phyloP scores from a whole-genome alignment of 2,888 invertebrate genomes.

The Drosophila flavopinicola region DNA sequence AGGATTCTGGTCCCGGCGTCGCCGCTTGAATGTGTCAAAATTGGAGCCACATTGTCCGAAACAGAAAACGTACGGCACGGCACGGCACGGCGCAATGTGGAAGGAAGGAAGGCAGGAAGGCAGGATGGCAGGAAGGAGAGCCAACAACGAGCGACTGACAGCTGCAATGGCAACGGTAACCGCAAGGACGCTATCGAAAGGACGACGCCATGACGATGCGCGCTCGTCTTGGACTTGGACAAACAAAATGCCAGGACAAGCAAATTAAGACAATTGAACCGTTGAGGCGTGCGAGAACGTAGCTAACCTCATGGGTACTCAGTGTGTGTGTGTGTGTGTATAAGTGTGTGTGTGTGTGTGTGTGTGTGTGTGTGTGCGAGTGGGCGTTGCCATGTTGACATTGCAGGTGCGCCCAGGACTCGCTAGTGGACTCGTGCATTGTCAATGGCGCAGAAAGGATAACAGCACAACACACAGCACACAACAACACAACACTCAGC shows the following conservation, averaged over 20 bases:
- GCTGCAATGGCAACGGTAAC: constrained; percentile 70
- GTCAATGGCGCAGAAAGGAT: constrained; percentile 79
- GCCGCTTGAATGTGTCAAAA: constrained; percentile 83
- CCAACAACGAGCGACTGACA: constrained; percentile 42
- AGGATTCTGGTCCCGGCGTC: constrained; percentile 42
- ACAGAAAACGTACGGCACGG: constrained; percentile 72
- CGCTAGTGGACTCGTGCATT: constrained; percentile 56
- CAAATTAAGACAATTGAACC: constrained; percentile 81
- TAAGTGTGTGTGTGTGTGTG: constrained; percentile 25
- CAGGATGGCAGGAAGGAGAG: too few relatives aligned
- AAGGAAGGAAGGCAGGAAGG: constrained; percentile 31
- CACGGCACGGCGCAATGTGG: constrained; percentile 36
- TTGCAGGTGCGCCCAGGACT: constrained; percentile 73
- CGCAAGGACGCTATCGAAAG: constrained; percentile 48
- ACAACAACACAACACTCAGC: constrained; percentile 10
- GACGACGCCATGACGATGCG: constrained; percentile 33
- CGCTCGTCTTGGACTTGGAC: constrained; percentile 62
- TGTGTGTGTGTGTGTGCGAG: constrained; percentile 23
- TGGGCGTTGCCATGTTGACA: constrained; percentile 76
- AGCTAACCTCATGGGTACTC: constrained; percentile 52
- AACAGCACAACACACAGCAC: constrained; percentile 52
- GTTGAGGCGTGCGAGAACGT: constrained; percentile 76
- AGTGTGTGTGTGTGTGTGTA: neutral
- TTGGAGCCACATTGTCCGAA: constrained; percentile 84
- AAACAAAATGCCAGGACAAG: constrained; percentile 80